These are phyloP conservation scores for Crambe crambe DNA, from an alignment of 37 sponge, comb jelly and placozoan species.

Conservation along the genomic window DNA sequence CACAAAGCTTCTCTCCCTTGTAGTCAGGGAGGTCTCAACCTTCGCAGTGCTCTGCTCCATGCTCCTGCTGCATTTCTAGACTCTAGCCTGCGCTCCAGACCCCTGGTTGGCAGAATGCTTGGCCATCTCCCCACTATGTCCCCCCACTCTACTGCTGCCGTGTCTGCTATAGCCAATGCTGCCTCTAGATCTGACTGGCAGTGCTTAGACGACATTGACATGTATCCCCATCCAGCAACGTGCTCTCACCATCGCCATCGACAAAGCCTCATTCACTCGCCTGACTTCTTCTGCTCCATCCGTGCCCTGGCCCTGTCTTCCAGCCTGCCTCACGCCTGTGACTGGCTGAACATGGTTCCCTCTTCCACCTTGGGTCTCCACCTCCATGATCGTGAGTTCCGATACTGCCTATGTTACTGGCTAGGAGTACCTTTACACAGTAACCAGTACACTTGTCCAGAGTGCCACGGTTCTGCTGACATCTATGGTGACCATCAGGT, in stretches of 20 bases:
- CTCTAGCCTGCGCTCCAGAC: neutral
- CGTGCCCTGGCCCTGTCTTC: too few relatives aligned
- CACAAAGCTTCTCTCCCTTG: constrained; percentile 33
- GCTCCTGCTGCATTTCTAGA: constrained; percentile 4
- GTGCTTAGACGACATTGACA: constrained; percentile 10
- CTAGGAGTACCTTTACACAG: neutral
- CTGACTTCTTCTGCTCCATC: too few relatives aligned
- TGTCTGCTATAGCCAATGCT: too few relatives aligned
- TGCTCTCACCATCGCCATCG: constrained; percentile 1
- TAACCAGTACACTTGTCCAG: neutral
- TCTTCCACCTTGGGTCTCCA: too few relatives aligned
- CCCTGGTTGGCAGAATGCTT: too few relatives aligned
- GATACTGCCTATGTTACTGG: neutral
- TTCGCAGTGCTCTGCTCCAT: constrained; percentile 5
- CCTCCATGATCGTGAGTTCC: constrained; percentile 7
- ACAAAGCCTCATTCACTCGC: too few relatives aligned
- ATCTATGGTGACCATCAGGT: constrained; percentile 26
- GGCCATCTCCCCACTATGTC: neutral
- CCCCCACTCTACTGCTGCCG: too few relatives aligned
- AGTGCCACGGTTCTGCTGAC: too few relatives aligned
- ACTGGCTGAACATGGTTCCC: constrained; percentile 17
- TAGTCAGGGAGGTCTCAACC: too few relatives aligned
- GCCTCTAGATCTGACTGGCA: too few relatives aligned
- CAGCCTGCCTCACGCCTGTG: too few relatives aligned
- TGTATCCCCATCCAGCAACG: constrained; percentile 17